Evolutionary conservation across 2,113 vertebrate genomes (phyloP).

Genomic region (Atrichornis clamosus): DNA sequence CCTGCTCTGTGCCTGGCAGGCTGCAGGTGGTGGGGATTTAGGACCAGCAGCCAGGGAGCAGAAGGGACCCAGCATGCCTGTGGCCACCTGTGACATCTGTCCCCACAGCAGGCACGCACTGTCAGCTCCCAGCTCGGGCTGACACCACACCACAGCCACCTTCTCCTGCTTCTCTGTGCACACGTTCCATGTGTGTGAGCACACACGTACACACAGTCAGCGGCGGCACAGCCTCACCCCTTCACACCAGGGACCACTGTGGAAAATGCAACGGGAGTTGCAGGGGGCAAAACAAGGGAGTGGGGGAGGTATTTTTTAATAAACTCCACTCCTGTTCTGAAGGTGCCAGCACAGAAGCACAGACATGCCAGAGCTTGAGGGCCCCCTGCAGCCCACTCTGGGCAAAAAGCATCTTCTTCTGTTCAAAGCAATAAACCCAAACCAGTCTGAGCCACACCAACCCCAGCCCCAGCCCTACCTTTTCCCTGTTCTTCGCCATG

Average conservation of each 20-base stretch:
- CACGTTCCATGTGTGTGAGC: rapidly evolving
- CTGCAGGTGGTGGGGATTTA: background rate
- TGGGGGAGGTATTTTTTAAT: background rate
- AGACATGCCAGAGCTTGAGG: background rate
- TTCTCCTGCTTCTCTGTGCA: background rate
- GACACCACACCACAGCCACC: rapidly evolving
- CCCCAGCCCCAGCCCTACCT: background rate
- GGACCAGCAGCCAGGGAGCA: background rate
- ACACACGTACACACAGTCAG: rapidly evolving
- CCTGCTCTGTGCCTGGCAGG: too few species aligned
- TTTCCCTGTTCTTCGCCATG: background rate
- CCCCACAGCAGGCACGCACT: background rate
- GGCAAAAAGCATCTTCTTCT: background rate
- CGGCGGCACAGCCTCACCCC: background rate
- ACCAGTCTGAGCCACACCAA: background rate
- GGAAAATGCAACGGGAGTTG: rapidly evolving
- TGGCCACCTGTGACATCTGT: too few species aligned
- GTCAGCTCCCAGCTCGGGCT: background rate
- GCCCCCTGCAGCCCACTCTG: background rate
- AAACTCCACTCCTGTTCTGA: background rate
- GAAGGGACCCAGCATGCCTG: background rate
- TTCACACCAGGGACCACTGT: too few species aligned
- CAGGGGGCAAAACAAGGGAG: background rate
- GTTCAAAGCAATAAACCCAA: background rate
- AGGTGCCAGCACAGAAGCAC: background rate